Conservation (phyloP, 2,888 invertebrate genomes). For the Kuschelorhynchus macadamiae region DNA sequence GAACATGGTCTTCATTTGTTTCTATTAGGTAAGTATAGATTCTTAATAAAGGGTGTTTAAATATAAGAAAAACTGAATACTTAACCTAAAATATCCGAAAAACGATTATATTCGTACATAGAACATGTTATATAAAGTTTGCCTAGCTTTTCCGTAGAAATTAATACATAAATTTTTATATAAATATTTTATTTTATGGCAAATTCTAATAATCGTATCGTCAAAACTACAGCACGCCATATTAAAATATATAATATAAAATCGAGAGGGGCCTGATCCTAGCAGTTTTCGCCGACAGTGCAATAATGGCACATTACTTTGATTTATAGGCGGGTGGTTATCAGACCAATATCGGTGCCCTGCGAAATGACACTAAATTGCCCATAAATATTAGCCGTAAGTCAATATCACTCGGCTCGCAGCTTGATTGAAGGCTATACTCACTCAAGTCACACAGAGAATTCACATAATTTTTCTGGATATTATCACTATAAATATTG, state of each 20-base stretch:
- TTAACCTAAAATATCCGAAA: too few species aligned
- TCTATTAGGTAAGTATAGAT: too few species aligned
- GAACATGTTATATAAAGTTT: too few species aligned
- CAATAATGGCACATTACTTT: conserved; percentile 70
- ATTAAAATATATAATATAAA: conserved; percentile 35
- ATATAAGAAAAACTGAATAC: too few species aligned
- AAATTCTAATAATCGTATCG: not conserved
- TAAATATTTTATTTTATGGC: too few species aligned
- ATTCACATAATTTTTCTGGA: conserved; percentile 51
- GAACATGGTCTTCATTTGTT: too few species aligned
- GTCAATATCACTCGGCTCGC: conserved; percentile 65
- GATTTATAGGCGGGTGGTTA: conserved; percentile 69
- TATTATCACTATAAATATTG: conserved; percentile 51
- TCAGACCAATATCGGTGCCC: conserved; percentile 70
- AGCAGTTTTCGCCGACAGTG: conserved; percentile 66
- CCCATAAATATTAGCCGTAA: conserved; percentile 69
- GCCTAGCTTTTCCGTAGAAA: too few species aligned
- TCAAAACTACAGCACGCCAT: conserved; percentile 8
- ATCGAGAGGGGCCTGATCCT: conserved; percentile 49
- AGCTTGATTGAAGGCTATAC: conserved; percentile 63
- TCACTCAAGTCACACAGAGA: conserved; percentile 57
- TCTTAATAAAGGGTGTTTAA: too few species aligned
- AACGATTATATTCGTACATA: too few species aligned
- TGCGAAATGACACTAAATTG: conserved; percentile 68
- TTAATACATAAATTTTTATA: too few species aligned